Conservation (phyloP, 1,140 invertebrate genomes). For the Zaprionus taronus region DNA sequence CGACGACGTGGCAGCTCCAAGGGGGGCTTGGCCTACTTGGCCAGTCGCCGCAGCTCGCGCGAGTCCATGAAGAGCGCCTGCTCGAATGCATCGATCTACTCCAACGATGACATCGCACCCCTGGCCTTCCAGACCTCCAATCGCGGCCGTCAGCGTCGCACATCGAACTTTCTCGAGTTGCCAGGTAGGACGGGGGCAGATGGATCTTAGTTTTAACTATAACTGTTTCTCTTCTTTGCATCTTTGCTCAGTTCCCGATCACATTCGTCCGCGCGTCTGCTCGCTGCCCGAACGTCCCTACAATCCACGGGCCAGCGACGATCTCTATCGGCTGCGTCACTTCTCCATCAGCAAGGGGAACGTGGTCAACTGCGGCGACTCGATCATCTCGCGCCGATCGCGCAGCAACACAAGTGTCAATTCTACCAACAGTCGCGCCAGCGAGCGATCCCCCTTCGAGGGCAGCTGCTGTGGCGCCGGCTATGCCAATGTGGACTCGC, state of each 20-base stretch:
- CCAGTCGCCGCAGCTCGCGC: conserved; percentile 88
- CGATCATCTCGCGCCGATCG: conserved; percentile 92
- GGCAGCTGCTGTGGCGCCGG: conserved; percentile 93
- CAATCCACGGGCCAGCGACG: conserved; percentile 91
- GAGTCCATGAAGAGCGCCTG: conserved; percentile 88
- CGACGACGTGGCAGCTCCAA: conserved; percentile 80
- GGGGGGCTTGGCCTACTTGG: conserved; percentile 90
- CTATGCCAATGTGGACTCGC: conserved; percentile 89
- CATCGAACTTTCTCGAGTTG: conserved; percentile 94
- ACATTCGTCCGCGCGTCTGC: conserved; percentile 92
- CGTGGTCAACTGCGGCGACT: conserved; percentile 95
- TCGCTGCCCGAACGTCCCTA: conserved; percentile 93
- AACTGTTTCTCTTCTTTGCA: too few species aligned
- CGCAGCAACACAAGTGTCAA: conserved; percentile 93
- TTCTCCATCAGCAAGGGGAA: conserved; percentile 94
- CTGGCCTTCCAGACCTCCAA: conserved; percentile 89
- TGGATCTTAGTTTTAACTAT: neutral
- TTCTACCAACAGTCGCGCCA: conserved; percentile 91
- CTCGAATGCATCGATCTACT: conserved; percentile 87
- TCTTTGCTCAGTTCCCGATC: conserved; percentile 88
- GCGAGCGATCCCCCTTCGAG: conserved; percentile 92
- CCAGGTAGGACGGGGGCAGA: conserved; percentile 86
- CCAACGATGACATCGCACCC: conserved; percentile 90
- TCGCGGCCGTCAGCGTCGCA: conserved; percentile 90
- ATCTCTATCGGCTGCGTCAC: conserved; percentile 93